phyloP scores from a whole-genome alignment of 2,888 invertebrate species.

The Subacronicta megacephala region DNA sequence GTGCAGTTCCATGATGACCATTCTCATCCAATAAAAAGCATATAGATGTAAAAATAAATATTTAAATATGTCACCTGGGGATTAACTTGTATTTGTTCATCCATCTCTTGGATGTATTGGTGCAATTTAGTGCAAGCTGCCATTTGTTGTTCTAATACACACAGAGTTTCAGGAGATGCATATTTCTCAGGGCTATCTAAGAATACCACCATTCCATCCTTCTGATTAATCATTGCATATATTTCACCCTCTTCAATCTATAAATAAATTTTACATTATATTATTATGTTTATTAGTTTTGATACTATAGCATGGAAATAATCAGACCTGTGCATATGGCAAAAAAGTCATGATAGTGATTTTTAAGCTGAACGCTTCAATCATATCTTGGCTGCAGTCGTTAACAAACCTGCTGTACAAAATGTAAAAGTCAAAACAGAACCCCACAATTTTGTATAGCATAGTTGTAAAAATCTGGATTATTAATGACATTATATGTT shows the following conservation, averaged over 20 bases:
- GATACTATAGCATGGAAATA: too few relatives aligned
- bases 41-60: constrained; percentile 1
- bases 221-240: constrained; percentile 98
- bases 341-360: too few relatives aligned
- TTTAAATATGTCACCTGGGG: constrained; percentile 90
- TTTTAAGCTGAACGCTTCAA: too few relatives aligned
- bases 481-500: not conserved
- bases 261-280: not conserved
- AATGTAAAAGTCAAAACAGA: too few relatives aligned
- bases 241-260: constrained; percentile 99
- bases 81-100: constrained; percentile 97
- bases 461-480: not conserved
- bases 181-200: constrained; percentile 98
- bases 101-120: constrained; percentile 97
- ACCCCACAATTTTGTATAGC: too few relatives aligned
- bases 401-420: too few relatives aligned
- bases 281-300: too few relatives aligned
- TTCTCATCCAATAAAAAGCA: too few relatives aligned
- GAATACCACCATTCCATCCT: constrained; percentile 99
- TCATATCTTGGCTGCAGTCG: too few relatives aligned
- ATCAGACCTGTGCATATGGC: too few relatives aligned
- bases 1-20: too few relatives aligned
- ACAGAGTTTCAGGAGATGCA: constrained; percentile 96
- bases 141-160: constrained; percentile 96
- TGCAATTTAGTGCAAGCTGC: constrained; percentile 96